Percentiles rank a stretch among this genome's conserved stretches.
Conservation (phyloP, 2,113 vertebrate species). For the Ariopsis seemanni region DNA sequence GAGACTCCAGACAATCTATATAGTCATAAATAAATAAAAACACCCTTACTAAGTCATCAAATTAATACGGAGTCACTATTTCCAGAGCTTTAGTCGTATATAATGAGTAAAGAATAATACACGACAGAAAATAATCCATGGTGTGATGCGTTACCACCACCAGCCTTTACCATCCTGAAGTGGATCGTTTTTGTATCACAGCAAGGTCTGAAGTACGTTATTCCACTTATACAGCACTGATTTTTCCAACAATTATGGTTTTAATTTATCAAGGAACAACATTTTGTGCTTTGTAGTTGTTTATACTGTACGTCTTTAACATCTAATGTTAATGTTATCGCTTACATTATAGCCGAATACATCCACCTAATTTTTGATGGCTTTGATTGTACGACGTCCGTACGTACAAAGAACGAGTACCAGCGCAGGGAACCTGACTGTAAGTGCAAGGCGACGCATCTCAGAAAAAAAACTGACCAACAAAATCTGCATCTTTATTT, state of each 20-base stretch:
- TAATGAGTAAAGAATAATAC: not conserved
- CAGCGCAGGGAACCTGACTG: too few relatives aligned
- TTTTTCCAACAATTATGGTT: not conserved
- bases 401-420: too few relatives aligned
- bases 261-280: not conserved
- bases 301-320: not conserved
- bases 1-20: constrained; percentile 87
- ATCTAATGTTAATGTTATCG: not conserved
- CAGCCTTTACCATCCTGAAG: not conserved
- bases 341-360: not conserved
- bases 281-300: too few relatives aligned
- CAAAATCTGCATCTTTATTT: too few relatives aligned
- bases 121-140: not conserved
- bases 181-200: not conserved
- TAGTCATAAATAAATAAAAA: constrained; percentile 14
- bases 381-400: too few relatives aligned
- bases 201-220: not conserved
- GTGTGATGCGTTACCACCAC: not conserved
- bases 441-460: too few relatives aligned
- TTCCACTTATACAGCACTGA: not conserved
- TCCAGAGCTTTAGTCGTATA: not conserved
- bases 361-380: too few relatives aligned
- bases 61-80: not conserved
- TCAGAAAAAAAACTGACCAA: too few relatives aligned
- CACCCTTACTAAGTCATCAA: not conserved